These are phyloP conservation scores for Pteromalus puparum DNA, from an alignment of 1,140 invertebrate species.

Conservation along the genomic window DNA sequence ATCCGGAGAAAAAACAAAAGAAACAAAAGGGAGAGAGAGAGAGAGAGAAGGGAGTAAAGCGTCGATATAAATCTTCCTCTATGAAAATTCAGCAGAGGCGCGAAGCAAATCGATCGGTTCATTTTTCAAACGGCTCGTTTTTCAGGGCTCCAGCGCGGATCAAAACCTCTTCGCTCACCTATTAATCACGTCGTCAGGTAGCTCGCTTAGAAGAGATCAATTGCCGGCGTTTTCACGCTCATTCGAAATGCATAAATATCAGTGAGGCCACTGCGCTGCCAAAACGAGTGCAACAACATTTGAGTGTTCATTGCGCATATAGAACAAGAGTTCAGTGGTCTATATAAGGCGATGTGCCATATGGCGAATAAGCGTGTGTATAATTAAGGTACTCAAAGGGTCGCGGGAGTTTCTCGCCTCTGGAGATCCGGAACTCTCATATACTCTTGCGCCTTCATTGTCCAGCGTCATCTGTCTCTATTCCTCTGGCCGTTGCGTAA, in stretches of 20 bases:
- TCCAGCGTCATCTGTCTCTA: not conserved
- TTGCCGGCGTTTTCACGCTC: too few relatives aligned
- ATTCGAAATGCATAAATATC: too few relatives aligned
- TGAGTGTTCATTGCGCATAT: not conserved
- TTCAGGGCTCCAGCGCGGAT: not conserved
- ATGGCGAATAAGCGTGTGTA: not conserved
- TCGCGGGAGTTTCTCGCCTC: not conserved
- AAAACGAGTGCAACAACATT: too few relatives aligned
- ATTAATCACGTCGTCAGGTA: not conserved
- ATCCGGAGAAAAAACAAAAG: not conserved
- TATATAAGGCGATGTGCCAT: not conserved
- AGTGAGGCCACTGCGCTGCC: too few relatives aligned
- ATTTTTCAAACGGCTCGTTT: slow-evolving; percentile 11
- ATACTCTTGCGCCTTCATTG: not conserved
- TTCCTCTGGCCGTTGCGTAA: not conserved
- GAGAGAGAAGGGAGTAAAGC: not conserved
- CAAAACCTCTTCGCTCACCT: not conserved
- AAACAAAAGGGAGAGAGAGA: not conserved
- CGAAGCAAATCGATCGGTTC: not conserved
- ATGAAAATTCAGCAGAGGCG: not conserved
- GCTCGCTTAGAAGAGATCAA: too few relatives aligned
- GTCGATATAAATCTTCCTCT: slow-evolving; percentile 1
- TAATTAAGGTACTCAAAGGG: not conserved
- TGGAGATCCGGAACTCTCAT: not conserved
- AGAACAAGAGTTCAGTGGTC: not conserved